Conservation (phyloP, 2,888 invertebrate genomes). For the Cybosia mesomella region DNA sequence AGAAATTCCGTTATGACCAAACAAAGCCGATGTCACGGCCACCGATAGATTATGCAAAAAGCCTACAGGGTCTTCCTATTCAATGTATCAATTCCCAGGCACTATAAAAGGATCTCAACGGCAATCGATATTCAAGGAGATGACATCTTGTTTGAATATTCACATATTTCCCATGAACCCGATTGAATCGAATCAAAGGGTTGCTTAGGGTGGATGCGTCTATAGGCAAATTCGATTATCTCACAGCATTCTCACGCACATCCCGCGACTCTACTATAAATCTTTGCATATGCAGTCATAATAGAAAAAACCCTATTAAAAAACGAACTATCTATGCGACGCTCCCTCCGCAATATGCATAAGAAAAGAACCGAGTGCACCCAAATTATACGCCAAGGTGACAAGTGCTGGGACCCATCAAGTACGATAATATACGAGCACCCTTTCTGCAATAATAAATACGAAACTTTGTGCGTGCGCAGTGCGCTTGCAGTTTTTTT, state of each 20-base stretch:
- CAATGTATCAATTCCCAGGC: conserved; percentile 84
- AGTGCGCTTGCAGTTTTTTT: conserved; percentile 77
- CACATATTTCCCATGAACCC: conserved; percentile 81
- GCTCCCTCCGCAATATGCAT: conserved; percentile 81
- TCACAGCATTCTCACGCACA: conserved; percentile 84
- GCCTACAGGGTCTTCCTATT: conserved; percentile 80
- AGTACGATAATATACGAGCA: conserved; percentile 57
- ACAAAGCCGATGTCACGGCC: conserved; percentile 70
- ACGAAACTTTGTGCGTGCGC: conserved; percentile 64
- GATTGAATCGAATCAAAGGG: conserved; percentile 77
- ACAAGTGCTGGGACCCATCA: conserved; percentile 79
- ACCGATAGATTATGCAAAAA: conserved; percentile 86
- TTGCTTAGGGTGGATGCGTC: conserved; percentile 78
- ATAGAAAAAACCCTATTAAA: conserved; percentile 83
- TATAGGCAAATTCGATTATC: conserved; percentile 87
- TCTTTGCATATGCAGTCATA: conserved; percentile 83
- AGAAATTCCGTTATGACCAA: conserved; percentile 75
- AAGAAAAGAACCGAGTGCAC: conserved; percentile 79
- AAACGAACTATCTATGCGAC: conserved; percentile 82
- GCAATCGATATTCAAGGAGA: conserved; percentile 86
- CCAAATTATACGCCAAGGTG: conserved; percentile 85
- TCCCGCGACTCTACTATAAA: conserved; percentile 81
- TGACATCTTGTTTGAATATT: conserved; percentile 87
- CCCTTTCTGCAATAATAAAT: conserved; percentile 57
- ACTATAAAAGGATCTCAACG: conserved; percentile 77